Conservation (phyloP, 2,888 invertebrate genomes). For the Perizoma flavofasciatum region DNA sequence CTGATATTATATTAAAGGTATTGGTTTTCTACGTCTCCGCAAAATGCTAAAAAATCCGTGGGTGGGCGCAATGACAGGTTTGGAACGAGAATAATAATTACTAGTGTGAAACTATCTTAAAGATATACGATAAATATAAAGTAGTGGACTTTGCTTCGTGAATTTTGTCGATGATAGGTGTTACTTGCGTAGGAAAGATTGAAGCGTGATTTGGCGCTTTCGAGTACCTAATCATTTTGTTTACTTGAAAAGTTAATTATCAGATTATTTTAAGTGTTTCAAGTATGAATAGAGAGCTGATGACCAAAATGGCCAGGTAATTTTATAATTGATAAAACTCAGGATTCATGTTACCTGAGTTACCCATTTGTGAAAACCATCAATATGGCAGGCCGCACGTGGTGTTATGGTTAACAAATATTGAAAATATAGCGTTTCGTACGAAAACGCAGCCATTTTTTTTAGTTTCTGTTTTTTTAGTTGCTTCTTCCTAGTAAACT, state of each 20-base stretch:
- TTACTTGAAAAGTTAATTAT: too few relatives aligned
- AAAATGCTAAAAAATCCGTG: slow-evolving; percentile 40
- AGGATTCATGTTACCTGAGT: too few relatives aligned
- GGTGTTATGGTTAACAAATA: too few relatives aligned
- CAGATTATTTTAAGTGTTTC: background rate
- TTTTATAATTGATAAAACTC: too few relatives aligned
- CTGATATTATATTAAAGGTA: slow-evolving; percentile 31
- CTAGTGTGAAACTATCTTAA: slow-evolving; percentile 42
- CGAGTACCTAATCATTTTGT: background rate
- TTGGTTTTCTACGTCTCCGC: slow-evolving; percentile 28
- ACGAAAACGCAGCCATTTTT: too few relatives aligned
- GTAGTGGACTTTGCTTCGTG: background rate
- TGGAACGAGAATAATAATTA: slow-evolving; percentile 41
- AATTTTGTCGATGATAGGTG: slow-evolving; percentile 4
- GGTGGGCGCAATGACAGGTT: slow-evolving; percentile 45
- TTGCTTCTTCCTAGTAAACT: too few relatives aligned
- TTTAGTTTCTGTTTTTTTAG: too few relatives aligned
- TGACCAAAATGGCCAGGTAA: too few relatives aligned
- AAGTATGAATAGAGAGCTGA: too few relatives aligned
- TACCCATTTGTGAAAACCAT: too few relatives aligned
- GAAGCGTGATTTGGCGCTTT: slow-evolving; percentile 1
- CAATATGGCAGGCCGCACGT: too few relatives aligned
- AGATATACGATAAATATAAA: slow-evolving; percentile 44
- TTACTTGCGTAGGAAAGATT: slow-evolving; percentile 5
- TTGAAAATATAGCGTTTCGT: too few relatives aligned